Conservation (phyloP, 2,797 vertebrate species). For the Bradypus variegatus region DNA sequence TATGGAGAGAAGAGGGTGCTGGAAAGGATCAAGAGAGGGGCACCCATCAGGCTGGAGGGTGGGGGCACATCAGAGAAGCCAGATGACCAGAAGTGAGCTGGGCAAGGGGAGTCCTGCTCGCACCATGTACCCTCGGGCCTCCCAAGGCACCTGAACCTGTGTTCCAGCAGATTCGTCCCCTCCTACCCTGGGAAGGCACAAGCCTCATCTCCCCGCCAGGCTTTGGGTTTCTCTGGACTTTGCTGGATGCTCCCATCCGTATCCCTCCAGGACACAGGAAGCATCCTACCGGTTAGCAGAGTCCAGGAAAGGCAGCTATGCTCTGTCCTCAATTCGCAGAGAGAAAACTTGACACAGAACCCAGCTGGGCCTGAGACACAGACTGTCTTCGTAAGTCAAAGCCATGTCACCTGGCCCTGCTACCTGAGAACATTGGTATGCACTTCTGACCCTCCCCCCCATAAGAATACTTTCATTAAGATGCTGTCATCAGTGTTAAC, state of each 20-base stretch:
- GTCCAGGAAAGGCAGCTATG: not conserved
- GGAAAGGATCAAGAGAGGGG: not conserved
- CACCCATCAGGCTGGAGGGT: not conserved
- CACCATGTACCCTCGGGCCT: not conserved
- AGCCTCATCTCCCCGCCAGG: not conserved
- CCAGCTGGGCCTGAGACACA: rapidly evolving
- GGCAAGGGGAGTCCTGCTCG: no score
- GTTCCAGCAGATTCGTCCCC: rapidly evolving
- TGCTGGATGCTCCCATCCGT: not conserved
- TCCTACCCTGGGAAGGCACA: not conserved
- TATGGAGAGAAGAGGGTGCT: not conserved
- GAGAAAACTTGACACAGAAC: rapidly evolving
- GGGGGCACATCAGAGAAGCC: not conserved
- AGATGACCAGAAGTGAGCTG: not conserved
- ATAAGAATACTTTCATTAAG: not conserved
- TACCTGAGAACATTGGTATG: not conserved
- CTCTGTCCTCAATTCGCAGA: not conserved
- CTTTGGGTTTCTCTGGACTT: not conserved
- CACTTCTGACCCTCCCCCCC: not conserved
- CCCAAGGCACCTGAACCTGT: rapidly evolving
- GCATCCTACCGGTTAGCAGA: not conserved
- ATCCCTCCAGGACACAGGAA: not conserved
- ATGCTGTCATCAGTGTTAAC: not conserved
- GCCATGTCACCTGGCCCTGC: not conserved
- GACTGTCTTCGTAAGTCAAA: not conserved